Conservation (phyloP, 2,113 vertebrate species). For the Mystacornis crossleyi region DNA sequence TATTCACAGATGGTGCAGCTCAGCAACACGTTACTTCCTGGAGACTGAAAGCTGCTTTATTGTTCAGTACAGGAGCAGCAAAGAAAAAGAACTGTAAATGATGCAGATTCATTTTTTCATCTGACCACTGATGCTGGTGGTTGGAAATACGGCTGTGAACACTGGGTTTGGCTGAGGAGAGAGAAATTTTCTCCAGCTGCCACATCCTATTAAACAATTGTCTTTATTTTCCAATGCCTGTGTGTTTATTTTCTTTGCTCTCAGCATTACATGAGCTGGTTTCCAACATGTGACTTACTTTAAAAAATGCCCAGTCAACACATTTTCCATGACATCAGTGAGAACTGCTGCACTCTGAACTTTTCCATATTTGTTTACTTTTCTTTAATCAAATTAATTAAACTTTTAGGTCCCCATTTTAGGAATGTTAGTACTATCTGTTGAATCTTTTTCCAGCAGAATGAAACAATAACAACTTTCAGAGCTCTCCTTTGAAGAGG, state of each 20-base stretch:
- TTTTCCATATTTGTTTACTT: conserved; percentile 9
- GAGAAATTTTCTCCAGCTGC: background rate
- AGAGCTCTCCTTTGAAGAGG: background rate
- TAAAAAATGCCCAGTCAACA: background rate
- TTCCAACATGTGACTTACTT: background rate
- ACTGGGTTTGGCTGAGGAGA: background rate
- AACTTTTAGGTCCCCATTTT: background rate
- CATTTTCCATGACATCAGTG: background rate
- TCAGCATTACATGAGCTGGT: background rate
- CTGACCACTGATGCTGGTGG: background rate
- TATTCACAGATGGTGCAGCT: background rate
- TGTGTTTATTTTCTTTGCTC: conserved; percentile 9
- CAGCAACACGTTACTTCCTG: background rate
- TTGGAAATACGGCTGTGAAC: background rate
- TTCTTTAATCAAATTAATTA: conserved; percentile 31
- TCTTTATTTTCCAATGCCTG: background rate
- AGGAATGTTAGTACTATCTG: background rate
- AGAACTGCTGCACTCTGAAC: background rate
- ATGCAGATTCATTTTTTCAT: background rate
- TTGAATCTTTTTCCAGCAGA: background rate
- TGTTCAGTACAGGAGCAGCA: background rate
- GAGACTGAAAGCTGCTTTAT: background rate
- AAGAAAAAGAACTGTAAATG: background rate
- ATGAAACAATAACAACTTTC: background rate
- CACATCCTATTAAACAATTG: background rate